Percentiles rank a stretch among this genome's conserved stretches.
phyloP scores from a whole-genome alignment of 2,113 vertebrate species.

The Crotalus horridus region DNA sequence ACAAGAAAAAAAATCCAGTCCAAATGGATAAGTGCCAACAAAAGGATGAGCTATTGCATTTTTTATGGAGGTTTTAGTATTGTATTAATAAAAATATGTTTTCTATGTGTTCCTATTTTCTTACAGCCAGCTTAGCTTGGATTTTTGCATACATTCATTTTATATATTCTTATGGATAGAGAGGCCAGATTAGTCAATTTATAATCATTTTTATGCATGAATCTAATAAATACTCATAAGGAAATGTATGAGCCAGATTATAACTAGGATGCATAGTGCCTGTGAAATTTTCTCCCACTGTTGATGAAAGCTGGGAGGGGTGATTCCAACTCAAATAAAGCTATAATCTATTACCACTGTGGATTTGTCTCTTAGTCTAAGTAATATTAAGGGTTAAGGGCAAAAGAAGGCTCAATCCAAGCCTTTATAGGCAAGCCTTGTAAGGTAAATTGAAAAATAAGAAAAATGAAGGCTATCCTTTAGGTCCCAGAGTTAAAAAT shows the following conservation, averaged over 20 bases:
- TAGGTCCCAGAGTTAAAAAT: not conserved
- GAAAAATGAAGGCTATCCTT: not conserved
- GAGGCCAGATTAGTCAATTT: not conserved
- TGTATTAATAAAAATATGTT: not conserved
- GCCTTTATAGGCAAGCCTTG: not conserved
- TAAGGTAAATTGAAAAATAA: not conserved
- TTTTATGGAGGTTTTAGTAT: not conserved
- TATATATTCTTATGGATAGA: not conserved
- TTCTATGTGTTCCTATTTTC: not conserved
- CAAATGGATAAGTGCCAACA: not conserved
- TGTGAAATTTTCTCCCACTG: not conserved
- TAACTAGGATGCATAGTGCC: not conserved
- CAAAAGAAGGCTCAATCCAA: not conserved
- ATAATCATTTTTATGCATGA: not conserved
- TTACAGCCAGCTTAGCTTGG: not conserved
- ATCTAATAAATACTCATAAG: not conserved
- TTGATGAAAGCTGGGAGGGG: not conserved
- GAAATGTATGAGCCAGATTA: not conserved
- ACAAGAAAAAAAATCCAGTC: not conserved
- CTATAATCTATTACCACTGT: not conserved
- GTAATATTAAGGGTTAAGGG: not conserved
- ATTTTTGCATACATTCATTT: not conserved
- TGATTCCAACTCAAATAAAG: not conserved
- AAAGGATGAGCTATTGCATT: not conserved
- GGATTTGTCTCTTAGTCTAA: not conserved